Evolutionary conservation across 2,797 vertebrate species (phyloP).

Genomic region (Chelon auratus): DNA sequence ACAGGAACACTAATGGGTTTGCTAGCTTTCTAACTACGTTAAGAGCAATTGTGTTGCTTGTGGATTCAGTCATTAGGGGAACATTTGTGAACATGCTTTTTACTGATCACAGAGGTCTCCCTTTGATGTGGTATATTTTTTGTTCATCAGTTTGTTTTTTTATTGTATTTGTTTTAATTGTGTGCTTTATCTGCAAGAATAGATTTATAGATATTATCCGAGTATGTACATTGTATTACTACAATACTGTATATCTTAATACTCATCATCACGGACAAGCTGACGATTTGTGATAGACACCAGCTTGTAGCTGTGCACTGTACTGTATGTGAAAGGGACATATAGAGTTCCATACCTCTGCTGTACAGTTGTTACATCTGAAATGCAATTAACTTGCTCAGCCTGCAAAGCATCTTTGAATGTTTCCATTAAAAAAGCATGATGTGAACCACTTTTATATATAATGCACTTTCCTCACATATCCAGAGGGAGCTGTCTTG

Average conservation of each 20-base stretch:
- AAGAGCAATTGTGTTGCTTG: background rate
- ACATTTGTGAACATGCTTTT: background rate
- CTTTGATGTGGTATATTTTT: background rate
- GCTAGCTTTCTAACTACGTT: background rate
- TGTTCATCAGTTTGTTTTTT: background rate
- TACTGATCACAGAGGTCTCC: background rate
- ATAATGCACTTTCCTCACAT: background rate
- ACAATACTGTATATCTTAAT: constrained; percentile 8
- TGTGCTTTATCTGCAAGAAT: background rate
- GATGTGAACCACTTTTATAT: background rate
- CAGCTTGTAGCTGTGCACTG: background rate
- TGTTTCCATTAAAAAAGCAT: background rate
- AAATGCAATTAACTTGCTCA: constrained; percentile 5
- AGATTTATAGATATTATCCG: background rate
- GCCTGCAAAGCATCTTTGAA: background rate
- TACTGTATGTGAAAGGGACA: background rate
- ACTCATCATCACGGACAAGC: constrained; percentile 2
- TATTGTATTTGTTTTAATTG: background rate
- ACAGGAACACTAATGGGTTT: background rate
- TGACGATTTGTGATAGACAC: background rate
- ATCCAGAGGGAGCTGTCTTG: background rate
- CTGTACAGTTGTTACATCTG: background rate
- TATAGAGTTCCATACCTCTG: background rate
- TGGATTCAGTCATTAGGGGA: background rate
- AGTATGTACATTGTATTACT: background rate